Evolutionary conservation across 1,140 invertebrate genomes (phyloP), one percentile per base, ranked within the genome.

Genomic region (Sminthurinus signatus): DNA sequence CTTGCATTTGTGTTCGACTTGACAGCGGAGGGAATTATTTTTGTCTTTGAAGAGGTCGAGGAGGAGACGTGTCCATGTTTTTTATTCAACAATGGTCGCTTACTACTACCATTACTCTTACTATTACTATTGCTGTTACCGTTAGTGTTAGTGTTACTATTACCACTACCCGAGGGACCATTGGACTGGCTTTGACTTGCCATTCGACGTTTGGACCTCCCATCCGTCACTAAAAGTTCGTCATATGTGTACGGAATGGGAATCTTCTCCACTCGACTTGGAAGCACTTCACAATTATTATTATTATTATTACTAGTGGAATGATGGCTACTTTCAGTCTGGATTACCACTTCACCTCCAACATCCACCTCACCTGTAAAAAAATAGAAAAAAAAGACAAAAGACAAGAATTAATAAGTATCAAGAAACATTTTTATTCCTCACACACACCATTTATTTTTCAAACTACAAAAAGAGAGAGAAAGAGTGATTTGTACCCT

Each of bases 161-260:
- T 8, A 8, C 8, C 19, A 48, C 19, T 12, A 15, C 8, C 46
- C 5, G 5, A 8, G 21, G 15, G 10, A 14, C 12, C 5, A 39
- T 28, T 46, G 55, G 31, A 12, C 14, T 55, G 8, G 23, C 12
- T 17, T 25, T 60, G 57, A 46, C 14, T 46, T 12, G n/a, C 27
- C n/a, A 14, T 44, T 58, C 60, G 56, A 39, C 68, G 81, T 67
- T 93, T 89, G 3, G 91, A 93, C 3, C 93, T 81, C 0, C 93
- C 91, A 72, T 96, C 92, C 68, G 88, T 91, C 2, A 96, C 88
- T 76, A 95, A 93, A 75, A 95, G 93, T 1, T 92, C 88, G 75
- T 96, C 91, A 78, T 95, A 94, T 10, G 91, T 94, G 77, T 95
- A 96, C 2, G 89, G 88, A 39, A 93, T 84, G 1, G 92, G 94